phyloP scores from a whole-genome alignment of 2,888 invertebrate species.

The Chloroclystis v-ata region DNA sequence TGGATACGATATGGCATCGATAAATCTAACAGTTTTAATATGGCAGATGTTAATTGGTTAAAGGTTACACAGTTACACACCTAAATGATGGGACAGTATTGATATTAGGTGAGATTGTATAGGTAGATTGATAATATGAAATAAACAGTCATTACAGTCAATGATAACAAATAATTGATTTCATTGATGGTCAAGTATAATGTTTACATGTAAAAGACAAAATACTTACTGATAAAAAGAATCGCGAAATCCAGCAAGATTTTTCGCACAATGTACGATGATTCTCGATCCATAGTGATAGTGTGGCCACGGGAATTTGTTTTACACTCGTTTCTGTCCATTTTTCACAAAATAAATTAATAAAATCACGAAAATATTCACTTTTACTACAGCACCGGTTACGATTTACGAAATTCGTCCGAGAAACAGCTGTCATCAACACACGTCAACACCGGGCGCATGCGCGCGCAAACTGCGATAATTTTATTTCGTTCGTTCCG shows the following conservation, averaged over 20 bases:
- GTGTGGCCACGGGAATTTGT: constrained; percentile 58
- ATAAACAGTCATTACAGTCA: too few species aligned
- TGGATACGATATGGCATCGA: constrained; percentile 33
- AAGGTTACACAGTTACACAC: constrained; percentile 15
- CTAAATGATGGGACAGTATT: neutral
- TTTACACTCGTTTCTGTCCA: constrained; percentile 69
- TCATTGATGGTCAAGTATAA: too few species aligned
- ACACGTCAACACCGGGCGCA: constrained; percentile 61
- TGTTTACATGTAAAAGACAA: neutral
- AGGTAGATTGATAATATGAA: too few species aligned
- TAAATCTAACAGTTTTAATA: constrained; percentile 30
- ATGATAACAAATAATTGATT: too few species aligned
- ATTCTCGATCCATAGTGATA: constrained; percentile 75
- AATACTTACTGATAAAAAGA: constrained; percentile 81
- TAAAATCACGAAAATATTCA: constrained; percentile 36
- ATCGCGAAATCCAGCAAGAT: constrained; percentile 82
- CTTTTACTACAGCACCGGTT: constrained; percentile 44
- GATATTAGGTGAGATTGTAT: too few species aligned
- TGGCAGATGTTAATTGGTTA: constrained; percentile 27
- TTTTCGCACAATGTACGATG: constrained; percentile 79
- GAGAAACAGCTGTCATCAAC: constrained; percentile 29
- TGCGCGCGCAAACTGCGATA: constrained; percentile 65
- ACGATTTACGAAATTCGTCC: constrained; percentile 51
- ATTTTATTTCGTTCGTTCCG: constrained; percentile 32
- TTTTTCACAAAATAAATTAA: constrained; percentile 36